phyloP scores from a whole-genome alignment of 1,140 invertebrate species.

The Leptoteleia sp. region DNA sequence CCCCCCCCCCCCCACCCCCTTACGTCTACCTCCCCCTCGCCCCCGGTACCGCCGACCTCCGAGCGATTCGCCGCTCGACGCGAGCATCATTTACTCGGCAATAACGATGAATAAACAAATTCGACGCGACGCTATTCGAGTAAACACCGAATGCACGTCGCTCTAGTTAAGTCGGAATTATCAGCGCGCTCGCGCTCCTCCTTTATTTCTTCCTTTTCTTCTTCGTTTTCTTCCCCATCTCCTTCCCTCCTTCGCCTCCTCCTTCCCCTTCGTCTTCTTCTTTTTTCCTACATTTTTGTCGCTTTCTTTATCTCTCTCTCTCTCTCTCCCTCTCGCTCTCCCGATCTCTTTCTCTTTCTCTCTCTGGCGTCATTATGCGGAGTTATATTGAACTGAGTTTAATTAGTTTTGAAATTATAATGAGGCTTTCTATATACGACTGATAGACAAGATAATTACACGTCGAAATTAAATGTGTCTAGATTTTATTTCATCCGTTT shows the following conservation, averaged over 20 bases:
- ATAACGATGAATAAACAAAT: constrained; percentile 66
- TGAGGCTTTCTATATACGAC: constrained; percentile 50
- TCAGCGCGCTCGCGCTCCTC: constrained; percentile 21
- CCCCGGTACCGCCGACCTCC: no score
- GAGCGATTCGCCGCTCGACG: constrained; percentile 24
- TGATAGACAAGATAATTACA: constrained; percentile 57
- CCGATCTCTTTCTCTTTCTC: no score
- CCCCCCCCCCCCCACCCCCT: no score
- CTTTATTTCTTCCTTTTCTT: no score
- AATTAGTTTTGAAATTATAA: constrained; percentile 59
- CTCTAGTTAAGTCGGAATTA: constrained; percentile 55
- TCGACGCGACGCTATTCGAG: constrained; percentile 46
- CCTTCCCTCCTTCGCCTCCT: no score
- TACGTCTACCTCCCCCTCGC: no score
- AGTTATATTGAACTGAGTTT: constrained; percentile 53
- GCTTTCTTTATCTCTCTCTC: no score
- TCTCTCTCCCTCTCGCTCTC: no score
- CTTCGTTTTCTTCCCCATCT: no score
- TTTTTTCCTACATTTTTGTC: constrained; percentile 41
- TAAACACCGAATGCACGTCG: constrained; percentile 51
- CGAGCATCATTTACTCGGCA: constrained; percentile 54
- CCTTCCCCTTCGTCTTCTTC: no score
- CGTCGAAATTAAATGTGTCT: constrained; percentile 48
- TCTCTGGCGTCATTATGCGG: constrained; percentile 38
- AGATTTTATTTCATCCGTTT: constrained; percentile 49